Evolutionary conservation across 2,113 vertebrate species (phyloP).

Genomic region (Opisthocomus hoazin): DNA sequence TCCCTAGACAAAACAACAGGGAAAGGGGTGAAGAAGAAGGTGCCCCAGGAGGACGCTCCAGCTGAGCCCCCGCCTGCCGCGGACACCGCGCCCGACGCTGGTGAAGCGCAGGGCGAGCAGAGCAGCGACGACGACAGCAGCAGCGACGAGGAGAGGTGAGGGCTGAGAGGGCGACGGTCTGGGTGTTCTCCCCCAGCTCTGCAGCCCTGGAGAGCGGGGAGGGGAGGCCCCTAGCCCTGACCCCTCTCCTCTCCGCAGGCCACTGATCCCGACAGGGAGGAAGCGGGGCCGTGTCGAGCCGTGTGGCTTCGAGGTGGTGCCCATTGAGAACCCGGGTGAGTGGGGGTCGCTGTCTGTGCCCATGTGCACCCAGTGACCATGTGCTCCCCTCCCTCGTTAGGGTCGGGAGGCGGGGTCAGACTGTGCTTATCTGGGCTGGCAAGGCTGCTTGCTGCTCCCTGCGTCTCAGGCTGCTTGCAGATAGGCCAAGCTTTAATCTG

Average conservation of each 20-base stretch:
- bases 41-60: background rate
- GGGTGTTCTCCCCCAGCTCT: background rate
- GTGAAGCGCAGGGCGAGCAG: background rate
- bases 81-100: accelerated
- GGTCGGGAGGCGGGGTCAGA: too few species aligned
- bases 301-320: constrained; percentile 82
- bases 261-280: background rate
- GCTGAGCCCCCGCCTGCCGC: background rate
- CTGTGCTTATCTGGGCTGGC: accelerated
- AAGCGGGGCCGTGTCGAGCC: background rate
- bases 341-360: too few species aligned
- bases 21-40: background rate
- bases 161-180: accelerated
- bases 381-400: too few species aligned
- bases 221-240: background rate
- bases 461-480: background rate
- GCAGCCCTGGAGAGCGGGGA: background rate
- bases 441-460: background rate
- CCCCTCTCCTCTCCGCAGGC: constrained; percentile 45
- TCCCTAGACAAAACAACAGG: background rate
- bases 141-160: constrained; percentile 82
- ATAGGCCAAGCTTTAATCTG: background rate
- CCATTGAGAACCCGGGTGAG: constrained; percentile 89
- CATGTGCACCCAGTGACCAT: accelerated
- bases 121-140: constrained; percentile 66